phyloP scores from a whole-genome alignment of 2,113 vertebrate species.

The Paramormyrops kingsleyae region DNA sequence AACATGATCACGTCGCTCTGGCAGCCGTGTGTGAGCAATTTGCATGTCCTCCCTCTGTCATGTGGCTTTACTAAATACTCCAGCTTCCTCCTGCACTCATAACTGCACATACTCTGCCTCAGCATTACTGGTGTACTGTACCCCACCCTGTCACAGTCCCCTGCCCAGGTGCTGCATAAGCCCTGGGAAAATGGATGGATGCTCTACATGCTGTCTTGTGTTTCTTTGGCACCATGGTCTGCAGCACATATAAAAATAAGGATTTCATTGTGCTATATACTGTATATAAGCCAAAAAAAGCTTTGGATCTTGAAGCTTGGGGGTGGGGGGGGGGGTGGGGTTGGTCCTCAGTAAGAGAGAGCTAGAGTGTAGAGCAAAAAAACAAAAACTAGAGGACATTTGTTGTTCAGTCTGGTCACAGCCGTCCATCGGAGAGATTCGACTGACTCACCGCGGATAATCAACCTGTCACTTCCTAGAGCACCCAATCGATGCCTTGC shows the following conservation, averaged over 20 bases:
- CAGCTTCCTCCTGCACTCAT: neutral
- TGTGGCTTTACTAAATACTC: neutral
- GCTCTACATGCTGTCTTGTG: neutral
- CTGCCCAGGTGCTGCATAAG: neutral
- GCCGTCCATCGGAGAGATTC: neutral
- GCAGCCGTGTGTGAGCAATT: neutral
- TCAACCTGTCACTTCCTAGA: neutral
- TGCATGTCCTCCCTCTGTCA: neutral
- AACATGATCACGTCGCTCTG: neutral
- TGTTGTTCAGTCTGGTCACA: neutral
- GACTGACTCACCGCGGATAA: neutral
- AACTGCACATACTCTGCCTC: neutral
- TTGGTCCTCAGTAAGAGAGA: neutral
- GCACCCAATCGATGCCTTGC: neutral
- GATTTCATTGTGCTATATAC: neutral
- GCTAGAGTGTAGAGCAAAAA: neutral
- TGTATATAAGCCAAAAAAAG: neutral
- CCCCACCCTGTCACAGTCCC: neutral
- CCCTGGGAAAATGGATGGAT: neutral
- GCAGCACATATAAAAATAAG: neutral
- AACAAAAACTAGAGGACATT: neutral
- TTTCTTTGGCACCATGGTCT: neutral
- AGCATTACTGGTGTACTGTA: neutral
- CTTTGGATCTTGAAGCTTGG: neutral
- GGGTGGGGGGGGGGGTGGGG: neutral